Evolutionary conservation across 2,888 invertebrate genomes (phyloP).

Genomic region (Cerastis leucographa): DNA sequence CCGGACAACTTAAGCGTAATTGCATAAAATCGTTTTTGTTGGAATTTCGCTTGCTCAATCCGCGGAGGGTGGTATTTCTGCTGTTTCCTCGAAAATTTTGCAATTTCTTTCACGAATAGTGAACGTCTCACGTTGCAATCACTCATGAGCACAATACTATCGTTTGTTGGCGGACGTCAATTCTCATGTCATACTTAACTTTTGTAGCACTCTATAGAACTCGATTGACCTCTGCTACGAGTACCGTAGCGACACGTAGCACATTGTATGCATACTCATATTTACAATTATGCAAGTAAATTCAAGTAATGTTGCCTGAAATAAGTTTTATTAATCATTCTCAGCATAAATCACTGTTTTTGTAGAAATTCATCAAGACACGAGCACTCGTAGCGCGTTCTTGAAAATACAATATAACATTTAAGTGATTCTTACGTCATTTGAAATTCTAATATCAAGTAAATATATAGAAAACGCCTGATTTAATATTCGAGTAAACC

Average conservation of each 20-base stretch:
- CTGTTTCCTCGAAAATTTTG: constrained; percentile 80
- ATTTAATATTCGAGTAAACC: constrained; percentile 65
- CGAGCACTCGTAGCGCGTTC: constrained; percentile 2
- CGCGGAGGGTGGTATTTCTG: constrained; percentile 80
- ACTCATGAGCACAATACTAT: constrained; percentile 44
- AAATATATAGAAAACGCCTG: constrained; percentile 62
- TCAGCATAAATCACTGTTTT: constrained; percentile 44
- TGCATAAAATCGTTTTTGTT: constrained; percentile 89
- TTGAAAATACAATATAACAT: constrained; percentile 50
- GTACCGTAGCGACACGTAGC: background rate
- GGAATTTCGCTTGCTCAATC: constrained; percentile 86
- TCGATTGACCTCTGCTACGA: constrained; percentile 35
- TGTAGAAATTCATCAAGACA: constrained; percentile 26
- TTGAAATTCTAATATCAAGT: constrained; percentile 63
- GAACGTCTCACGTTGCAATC: constrained; percentile 52
- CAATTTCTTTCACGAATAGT: constrained; percentile 71
- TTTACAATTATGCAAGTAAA: constrained; percentile 16
- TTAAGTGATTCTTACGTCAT: constrained; percentile 50
- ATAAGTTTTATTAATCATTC: constrained; percentile 15
- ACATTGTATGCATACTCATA: constrained; percentile 6
- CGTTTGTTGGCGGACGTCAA: constrained; percentile 41
- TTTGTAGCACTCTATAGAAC: constrained; percentile 25
- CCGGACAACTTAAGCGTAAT: constrained; percentile 86
- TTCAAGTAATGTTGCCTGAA: background rate
- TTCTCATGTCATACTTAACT: constrained; percentile 36